A percentile compares a stretch with the other conserved stretches of the same genome.
phyloP scores from a whole-genome alignment of 1,140 invertebrate species.

The Cryptotermes secundus region DNA sequence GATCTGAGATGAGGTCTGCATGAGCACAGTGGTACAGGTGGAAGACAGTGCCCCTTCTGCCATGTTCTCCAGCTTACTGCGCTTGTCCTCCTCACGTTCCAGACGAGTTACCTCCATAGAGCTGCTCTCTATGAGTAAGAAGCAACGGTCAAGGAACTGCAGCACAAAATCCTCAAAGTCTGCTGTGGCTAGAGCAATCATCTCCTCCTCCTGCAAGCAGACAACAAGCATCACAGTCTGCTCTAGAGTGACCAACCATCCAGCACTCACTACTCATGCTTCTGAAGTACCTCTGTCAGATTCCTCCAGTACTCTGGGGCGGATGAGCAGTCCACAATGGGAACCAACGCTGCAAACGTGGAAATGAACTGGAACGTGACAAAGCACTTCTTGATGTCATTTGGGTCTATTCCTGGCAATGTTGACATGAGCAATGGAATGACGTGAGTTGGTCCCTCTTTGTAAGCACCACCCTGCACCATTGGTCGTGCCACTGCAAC shows the following conservation, averaged over 20 bases:
- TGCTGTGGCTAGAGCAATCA: constrained; percentile 76
- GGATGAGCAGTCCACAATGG: constrained; percentile 80
- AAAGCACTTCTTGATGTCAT: constrained; percentile 83
- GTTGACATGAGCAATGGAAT: constrained; percentile 76
- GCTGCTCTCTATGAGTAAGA: constrained; percentile 72
- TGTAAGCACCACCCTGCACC: constrained; percentile 65
- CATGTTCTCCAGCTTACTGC: constrained; percentile 69
- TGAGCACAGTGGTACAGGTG: constrained; percentile 63
- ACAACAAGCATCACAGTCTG: neutral
- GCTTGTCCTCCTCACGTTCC: constrained; percentile 59
- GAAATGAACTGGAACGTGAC: constrained; percentile 77
- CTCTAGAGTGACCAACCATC: neutral
- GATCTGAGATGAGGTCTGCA: constrained; percentile 61
- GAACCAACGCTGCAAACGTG: constrained; percentile 72
- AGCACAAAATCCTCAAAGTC: constrained; percentile 87
- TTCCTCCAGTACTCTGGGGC: constrained; percentile 64
- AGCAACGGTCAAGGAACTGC: constrained; percentile 79
- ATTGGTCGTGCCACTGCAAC: constrained; percentile 68
- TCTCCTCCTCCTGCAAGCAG: constrained; percentile 61
- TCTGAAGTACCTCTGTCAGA: constrained; percentile 63
- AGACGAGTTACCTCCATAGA: constrained; percentile 64
- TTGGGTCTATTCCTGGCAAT: constrained; percentile 87
- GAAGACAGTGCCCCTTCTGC: constrained; percentile 69
- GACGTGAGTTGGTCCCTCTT: constrained; percentile 77
- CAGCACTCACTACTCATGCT: neutral